Evolutionary conservation across 2,888 invertebrate species (phyloP).

Genomic region (Balanococcus diminutus): DNA sequence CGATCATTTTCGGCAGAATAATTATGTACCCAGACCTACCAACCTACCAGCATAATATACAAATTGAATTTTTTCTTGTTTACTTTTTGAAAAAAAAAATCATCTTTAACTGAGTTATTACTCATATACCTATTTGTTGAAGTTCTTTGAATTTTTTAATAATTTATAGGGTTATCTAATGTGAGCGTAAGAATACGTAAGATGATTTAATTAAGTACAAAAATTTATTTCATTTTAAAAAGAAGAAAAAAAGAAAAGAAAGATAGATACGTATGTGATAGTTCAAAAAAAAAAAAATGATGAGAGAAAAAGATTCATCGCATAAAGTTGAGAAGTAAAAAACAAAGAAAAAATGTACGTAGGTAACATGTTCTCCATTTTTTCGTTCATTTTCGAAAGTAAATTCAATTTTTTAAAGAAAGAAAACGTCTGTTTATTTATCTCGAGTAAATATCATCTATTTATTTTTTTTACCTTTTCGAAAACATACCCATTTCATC

Average conservation of each 20-base stretch:
- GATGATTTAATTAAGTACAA: not conserved
- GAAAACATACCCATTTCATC: conserved; percentile 1
- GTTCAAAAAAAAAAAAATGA: not conserved
- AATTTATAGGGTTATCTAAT: too few species aligned
- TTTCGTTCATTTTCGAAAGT: not conserved
- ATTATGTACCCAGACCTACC: not conserved
- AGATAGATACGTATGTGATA: too few species aligned
- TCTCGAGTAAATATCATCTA: conserved; percentile 45
- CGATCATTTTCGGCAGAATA: not conserved
- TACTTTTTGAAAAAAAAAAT: too few species aligned
- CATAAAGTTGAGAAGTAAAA: not conserved
- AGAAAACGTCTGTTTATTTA: conserved; percentile 40
- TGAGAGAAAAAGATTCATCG: not conserved
- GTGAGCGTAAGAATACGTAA: not conserved
- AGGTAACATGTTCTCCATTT: not conserved
- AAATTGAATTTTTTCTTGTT: not conserved
- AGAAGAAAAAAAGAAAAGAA: not conserved
- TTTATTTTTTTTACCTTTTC: conserved; percentile 40
- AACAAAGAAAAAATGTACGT: conserved; percentile 16
- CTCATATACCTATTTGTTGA: too few species aligned
- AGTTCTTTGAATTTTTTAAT: too few species aligned
- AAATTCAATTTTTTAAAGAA: conserved; percentile 43
- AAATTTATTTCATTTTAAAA: not conserved
- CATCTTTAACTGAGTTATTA: too few species aligned
- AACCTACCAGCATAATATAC: not conserved